Conservation (phyloP, 2,113 vertebrate genomes). For the Cyanistes caeruleus region DNA sequence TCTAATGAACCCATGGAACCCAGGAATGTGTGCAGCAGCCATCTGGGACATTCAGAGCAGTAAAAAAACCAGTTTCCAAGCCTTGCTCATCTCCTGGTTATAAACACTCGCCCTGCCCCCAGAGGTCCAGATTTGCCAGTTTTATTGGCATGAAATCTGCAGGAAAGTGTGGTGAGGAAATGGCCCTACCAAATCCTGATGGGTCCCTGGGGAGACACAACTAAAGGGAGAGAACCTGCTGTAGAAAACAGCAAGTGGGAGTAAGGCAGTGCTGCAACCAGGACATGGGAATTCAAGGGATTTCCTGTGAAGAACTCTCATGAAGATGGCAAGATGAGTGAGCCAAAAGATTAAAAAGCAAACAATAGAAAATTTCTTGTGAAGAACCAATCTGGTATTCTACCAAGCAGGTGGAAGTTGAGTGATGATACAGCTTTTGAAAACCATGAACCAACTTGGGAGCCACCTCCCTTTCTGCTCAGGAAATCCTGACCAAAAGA, state of each 20-base stretch:
- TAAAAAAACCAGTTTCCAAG: background rate
- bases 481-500: background rate
- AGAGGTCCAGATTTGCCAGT: background rate
- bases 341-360: background rate
- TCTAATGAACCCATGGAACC: background rate
- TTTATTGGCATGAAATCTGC: background rate
- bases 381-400: background rate
- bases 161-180: background rate
- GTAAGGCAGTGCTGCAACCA: background rate
- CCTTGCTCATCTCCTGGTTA: background rate
- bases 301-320: background rate
- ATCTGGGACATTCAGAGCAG: background rate
- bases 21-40: background rate
- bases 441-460: fast-evolving
- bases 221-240: background rate
- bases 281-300: background rate
- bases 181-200: background rate
- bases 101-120: background rate
- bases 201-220: background rate
- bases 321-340: background rate
- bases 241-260: background rate
- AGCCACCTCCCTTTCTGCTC: background rate
- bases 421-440: background rate
- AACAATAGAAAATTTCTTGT: background rate
- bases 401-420: too few species aligned